Conservation (phyloP, 2,888 invertebrate genomes). For the Mayetiola destructor region DNA sequence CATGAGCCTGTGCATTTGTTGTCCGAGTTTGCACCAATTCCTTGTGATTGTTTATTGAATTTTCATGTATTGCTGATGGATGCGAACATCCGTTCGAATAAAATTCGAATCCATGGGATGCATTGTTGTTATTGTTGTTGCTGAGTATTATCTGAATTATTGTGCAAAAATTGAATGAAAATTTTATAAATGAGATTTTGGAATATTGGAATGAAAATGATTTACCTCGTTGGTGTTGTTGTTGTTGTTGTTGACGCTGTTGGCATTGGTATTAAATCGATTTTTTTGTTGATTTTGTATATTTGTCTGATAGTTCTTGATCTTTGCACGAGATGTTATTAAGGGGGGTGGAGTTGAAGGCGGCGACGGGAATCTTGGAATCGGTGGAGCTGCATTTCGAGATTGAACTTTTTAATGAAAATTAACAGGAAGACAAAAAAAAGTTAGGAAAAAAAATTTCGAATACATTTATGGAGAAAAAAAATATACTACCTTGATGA, state of each 20-base stretch:
- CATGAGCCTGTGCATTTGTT: background rate
- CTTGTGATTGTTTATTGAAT: background rate
- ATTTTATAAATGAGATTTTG: background rate
- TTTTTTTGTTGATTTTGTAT: background rate
- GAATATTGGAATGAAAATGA: background rate
- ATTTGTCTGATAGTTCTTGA: background rate
- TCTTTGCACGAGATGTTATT: slow-evolving; percentile 1
- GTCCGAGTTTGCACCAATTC: background rate
- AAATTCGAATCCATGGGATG: background rate
- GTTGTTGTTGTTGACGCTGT: background rate
- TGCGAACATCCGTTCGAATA: slow-evolving; percentile 4
- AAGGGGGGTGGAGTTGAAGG: background rate
- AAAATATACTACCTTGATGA: too few relatives aligned
- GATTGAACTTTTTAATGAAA: too few relatives aligned
- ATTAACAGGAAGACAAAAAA: too few relatives aligned
- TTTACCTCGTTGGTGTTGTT: slow-evolving; percentile 3
- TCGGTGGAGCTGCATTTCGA: background rate
- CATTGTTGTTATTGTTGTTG: slow-evolving; percentile 3
- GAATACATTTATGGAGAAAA: too few relatives aligned
- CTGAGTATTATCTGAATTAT: background rate
- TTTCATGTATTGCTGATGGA: background rate
- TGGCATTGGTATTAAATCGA: background rate
- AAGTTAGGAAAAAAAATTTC: too few relatives aligned
- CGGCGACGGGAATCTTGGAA: background rate
- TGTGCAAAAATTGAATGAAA: background rate